Conservation (phyloP, 2,888 invertebrate species). For the Vandiemenella viatica region DNA sequence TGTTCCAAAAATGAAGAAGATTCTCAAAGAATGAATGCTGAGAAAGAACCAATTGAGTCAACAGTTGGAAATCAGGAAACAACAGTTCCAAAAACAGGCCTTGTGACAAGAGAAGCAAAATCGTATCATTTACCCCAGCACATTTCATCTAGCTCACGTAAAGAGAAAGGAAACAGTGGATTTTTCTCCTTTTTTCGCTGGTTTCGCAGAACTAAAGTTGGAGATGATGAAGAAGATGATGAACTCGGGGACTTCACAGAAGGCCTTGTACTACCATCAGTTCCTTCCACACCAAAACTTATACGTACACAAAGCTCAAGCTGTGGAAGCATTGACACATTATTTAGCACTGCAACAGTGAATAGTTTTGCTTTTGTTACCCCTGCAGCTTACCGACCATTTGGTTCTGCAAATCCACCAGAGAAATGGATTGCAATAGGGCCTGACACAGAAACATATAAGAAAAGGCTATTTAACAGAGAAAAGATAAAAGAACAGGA, state of each 20-base stretch:
- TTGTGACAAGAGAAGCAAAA: not conserved
- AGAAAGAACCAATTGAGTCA: constrained; percentile 6
- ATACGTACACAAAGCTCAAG: constrained; percentile 30
- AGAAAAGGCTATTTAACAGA: constrained; percentile 41
- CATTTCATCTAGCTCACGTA: constrained; percentile 11
- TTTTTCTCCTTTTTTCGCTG: constrained; percentile 53
- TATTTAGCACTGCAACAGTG: constrained; percentile 54
- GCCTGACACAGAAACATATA: constrained; percentile 48
- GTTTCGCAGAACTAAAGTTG: constrained; percentile 44
- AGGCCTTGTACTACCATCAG: constrained; percentile 3
- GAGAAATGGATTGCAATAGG: constrained; percentile 34
- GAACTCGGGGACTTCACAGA: constrained; percentile 5
- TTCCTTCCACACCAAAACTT: constrained; percentile 16
- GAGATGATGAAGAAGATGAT: constrained; percentile 10
- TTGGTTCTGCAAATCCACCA: constrained; percentile 26
- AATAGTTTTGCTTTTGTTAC: constrained; percentile 55
- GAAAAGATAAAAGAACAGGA: constrained; percentile 41
- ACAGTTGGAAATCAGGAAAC: constrained; percentile 11
- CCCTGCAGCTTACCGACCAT: constrained; percentile 35
- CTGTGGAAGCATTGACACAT: constrained; percentile 47
- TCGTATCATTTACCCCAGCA: no score
- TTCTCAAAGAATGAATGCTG: constrained; percentile 2
- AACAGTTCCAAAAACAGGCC: not conserved
- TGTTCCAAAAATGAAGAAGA: not conserved
- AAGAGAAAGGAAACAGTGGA: constrained; percentile 24